Conservation (phyloP, 1,140 invertebrate species). For the Meteorus sp. region DNA sequence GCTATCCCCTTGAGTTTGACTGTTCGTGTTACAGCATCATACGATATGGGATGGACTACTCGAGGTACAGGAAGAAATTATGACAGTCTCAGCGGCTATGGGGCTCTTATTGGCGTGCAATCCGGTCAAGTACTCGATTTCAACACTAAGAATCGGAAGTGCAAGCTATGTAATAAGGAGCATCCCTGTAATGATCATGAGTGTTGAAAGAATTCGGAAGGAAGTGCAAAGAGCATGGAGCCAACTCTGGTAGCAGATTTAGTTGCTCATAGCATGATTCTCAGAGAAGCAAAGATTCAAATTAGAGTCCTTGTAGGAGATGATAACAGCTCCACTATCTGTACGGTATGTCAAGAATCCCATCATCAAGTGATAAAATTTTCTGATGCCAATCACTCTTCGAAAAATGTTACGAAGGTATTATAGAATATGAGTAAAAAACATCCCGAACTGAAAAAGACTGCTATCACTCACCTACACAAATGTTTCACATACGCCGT, state of each 20-base stretch:
- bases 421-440: conserved; percentile 8
- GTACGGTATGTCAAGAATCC: conserved; percentile 5
- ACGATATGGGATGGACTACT: conserved; percentile 1
- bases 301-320: conserved; percentile 23
- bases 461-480: conserved; percentile 1
- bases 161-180: conserved; percentile 11
- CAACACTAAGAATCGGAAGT: conserved; percentile 20
- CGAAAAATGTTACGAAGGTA: conserved; percentile 18
- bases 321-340: conserved; percentile 24
- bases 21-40: not conserved
- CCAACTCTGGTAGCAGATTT: conserved; percentile 9
- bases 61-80: conserved; percentile 1
- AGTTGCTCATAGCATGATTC: conserved; percentile 5
- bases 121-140: conserved; percentile 17
- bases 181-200: conserved; percentile 14
- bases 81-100: conserved; percentile 6
- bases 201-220: conserved; percentile 19
- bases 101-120: conserved; percentile 21
- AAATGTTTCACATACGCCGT: conserved; percentile 11
- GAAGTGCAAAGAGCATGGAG: conserved; percentile 24
- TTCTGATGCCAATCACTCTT: conserved; percentile 18
- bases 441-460: conserved; percentile 15
- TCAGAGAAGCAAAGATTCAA: conserved; percentile 10
- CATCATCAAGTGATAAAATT: conserved; percentile 14
- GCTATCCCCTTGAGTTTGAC: too few relatives aligned